Percentiles rank a stretch among this genome's conserved stretches.
phyloP scores from a whole-genome alignment of 2,113 vertebrate species.

The Hydrolagus affinis region DNA sequence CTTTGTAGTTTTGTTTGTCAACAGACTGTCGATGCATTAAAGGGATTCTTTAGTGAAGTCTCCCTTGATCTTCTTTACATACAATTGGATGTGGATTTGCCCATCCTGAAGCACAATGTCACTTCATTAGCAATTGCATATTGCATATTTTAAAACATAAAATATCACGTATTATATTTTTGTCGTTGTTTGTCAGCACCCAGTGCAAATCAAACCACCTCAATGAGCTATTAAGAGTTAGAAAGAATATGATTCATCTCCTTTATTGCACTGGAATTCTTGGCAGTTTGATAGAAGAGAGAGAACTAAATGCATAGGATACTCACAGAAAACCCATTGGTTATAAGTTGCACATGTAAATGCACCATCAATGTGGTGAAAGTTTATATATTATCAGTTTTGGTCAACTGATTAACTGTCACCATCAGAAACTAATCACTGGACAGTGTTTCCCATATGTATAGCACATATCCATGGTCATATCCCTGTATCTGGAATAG shows the following conservation, averaged over 20 bases:
- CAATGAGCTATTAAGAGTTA: neutral
- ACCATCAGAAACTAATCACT: too few species aligned
- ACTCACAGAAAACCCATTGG: neutral
- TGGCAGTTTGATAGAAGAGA: neutral
- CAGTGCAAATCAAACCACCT: neutral
- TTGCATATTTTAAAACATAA: too few species aligned
- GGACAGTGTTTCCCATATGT: too few species aligned
- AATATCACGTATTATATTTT: neutral
- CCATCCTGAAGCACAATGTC: neutral
- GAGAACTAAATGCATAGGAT: neutral
- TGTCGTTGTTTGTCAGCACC: neutral
- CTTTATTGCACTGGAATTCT: neutral
- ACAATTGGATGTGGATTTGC: neutral
- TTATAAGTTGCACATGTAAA: neutral
- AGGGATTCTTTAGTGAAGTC: neutral
- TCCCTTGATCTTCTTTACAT: neutral
- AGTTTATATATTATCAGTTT: neutral
- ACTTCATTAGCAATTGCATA: neutral
- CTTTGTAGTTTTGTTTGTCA: too few species aligned
- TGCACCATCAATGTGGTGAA: neutral
- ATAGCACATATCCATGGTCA: too few species aligned
- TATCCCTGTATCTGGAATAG: too few species aligned
- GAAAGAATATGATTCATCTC: neutral
- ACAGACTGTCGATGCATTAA: neutral
- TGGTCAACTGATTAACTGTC: too few species aligned